Conservation (phyloP, 1,140 invertebrate genomes). For the Pogonus chalceus region DNA sequence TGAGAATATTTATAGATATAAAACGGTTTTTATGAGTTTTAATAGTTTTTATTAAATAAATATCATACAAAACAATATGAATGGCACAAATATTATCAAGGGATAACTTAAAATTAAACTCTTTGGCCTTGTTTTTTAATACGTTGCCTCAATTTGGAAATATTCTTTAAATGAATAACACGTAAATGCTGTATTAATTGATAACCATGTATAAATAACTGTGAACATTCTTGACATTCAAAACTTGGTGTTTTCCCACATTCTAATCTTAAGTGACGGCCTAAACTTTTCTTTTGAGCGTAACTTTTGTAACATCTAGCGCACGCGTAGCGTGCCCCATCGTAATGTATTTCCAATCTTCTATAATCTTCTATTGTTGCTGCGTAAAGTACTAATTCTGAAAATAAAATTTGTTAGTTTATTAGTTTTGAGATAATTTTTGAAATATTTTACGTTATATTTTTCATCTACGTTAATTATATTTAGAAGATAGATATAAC, state of each 20-base stretch:
- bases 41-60: too few species aligned
- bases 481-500: too few species aligned
- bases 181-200: constrained; percentile 39
- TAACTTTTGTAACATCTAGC: constrained; percentile 48
- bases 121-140: constrained; percentile 1
- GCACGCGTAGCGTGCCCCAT: constrained; percentile 38
- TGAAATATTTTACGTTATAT: constrained; percentile 13
- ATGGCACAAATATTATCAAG: too few species aligned
- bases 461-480: too few species aligned
- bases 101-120: too few species aligned
- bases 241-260: constrained; percentile 50
- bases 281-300: constrained; percentile 41
- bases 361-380: constrained; percentile 25
- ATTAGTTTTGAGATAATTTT: constrained; percentile 14
- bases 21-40: too few species aligned
- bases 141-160: constrained; percentile 26
- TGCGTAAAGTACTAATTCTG: constrained; percentile 15
- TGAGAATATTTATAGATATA: too few species aligned
- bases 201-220: constrained; percentile 40
- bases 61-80: too few species aligned
- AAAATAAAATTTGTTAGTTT: neutral
- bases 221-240: constrained; percentile 35
- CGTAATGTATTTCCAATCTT: constrained; percentile 23
- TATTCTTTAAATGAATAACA: constrained; percentile 25
- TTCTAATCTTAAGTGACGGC: constrained; percentile 35